Conservation (phyloP, 2,113 vertebrate species). For the Mionectes macconnelli region DNA sequence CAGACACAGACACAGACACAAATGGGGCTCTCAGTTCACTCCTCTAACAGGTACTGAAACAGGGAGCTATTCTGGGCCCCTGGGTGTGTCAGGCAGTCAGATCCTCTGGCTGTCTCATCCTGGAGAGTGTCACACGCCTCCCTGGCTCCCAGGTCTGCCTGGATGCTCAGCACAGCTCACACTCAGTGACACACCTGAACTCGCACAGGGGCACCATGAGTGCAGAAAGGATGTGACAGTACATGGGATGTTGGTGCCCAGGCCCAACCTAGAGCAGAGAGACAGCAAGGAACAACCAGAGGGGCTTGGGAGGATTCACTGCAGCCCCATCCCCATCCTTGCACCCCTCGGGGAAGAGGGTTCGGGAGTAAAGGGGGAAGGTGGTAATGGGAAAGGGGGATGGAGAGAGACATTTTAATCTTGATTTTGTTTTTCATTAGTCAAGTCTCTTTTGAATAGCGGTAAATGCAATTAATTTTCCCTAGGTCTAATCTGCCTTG, state of each 20-base stretch:
- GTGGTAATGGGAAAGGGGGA: fast-evolving
- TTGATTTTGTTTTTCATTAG: neutral
- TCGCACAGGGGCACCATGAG: neutral
- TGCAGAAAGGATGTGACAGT: neutral
- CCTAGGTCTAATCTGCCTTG: neutral
- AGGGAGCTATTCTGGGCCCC: neutral
- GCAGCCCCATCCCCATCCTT: neutral
- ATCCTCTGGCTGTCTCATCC: neutral
- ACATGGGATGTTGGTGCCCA: neutral
- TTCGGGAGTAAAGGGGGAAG: neutral
- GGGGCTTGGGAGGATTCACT: neutral
- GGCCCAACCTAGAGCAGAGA: too few relatives aligned
- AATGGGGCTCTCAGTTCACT: neutral
- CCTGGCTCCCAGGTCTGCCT: neutral
- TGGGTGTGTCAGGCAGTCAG: neutral
- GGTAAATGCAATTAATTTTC: neutral
- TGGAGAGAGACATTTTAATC: neutral
- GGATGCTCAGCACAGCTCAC: neutral
- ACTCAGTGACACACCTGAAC: neutral
- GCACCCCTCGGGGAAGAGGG: fast-evolving
- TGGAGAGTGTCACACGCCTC: too few relatives aligned
- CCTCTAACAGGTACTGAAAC: neutral
- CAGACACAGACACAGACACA: neutral
- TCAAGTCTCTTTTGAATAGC: neutral
- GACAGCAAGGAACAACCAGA: neutral